A percentile compares a stretch with the other conserved stretches of the same genome.
These are phyloP conservation scores for human DNA, from an alignment of 2,113 vertebrate genomes.

Conservation along the genomic window DNA sequence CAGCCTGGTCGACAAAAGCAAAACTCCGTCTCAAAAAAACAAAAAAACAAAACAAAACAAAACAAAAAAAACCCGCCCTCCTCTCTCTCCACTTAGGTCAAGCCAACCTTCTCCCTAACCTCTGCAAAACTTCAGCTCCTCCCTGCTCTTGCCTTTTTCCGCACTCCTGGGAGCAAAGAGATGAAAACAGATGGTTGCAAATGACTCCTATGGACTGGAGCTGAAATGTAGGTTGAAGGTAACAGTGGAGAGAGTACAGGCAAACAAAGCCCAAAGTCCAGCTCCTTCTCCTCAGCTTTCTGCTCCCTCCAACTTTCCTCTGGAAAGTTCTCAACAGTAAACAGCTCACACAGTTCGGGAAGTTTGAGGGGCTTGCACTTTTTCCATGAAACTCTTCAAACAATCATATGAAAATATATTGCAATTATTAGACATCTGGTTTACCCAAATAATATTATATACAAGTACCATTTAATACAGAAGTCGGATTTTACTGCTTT, in stretches of 20 bases:
- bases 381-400: background rate
- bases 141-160: background rate
- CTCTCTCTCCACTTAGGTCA: background rate
- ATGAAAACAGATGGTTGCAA: background rate
- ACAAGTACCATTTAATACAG: background rate
- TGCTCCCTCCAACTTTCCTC: accelerated
- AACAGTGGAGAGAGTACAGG: background rate
- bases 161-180: background rate
- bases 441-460: background rate
- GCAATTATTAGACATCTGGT: background rate
- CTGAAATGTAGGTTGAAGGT: background rate
- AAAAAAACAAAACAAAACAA: too few relatives aligned
- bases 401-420: background rate
- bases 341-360: background rate
- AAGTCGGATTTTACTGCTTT: background rate
- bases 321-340: background rate
- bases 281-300: background rate
- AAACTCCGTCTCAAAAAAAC: too few relatives aligned
- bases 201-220: background rate
- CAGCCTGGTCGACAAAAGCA: too few relatives aligned
- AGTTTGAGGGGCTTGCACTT: background rate
- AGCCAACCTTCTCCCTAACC: background rate
- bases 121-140: background rate
- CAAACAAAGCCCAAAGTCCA: background rate
- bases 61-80: background rate